Evolutionary conservation across 2,113 vertebrate genomes (phyloP).

Genomic region (Actenoides lindsayi): DNA sequence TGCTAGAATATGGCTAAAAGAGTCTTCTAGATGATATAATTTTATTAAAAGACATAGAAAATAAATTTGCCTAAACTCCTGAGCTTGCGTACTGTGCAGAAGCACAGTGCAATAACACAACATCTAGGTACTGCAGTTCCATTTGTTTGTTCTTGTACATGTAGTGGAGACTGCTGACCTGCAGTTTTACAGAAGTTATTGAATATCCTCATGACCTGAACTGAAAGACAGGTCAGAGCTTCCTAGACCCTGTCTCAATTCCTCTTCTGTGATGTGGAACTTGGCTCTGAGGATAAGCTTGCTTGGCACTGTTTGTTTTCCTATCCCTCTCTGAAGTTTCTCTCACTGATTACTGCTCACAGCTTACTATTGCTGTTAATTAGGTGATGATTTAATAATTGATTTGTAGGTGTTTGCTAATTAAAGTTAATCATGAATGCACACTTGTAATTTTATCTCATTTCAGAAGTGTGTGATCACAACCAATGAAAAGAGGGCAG

Average conservation of each 20-base stretch:
- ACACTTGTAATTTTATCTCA: constrained; percentile 12
- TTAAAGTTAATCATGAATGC: constrained; percentile 33
- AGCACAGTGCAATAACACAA: not conserved
- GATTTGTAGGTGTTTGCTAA: constrained; percentile 45
- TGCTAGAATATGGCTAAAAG: not conserved
- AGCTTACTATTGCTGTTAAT: constrained; percentile 28
- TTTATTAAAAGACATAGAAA: not conserved
- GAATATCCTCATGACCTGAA: not conserved
- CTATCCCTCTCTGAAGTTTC: not conserved
- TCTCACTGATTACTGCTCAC: not conserved
- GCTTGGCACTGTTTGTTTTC: not conserved
- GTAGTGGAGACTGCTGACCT: not conserved
- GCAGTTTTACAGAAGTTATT: not conserved
- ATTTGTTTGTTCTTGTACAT: not conserved
- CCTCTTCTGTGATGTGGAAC: not conserved
- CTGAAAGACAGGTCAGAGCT: not conserved
- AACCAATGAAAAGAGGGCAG: not conserved
- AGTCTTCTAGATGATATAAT: not conserved
- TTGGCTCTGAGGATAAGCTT: not conserved
- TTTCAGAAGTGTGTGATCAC: constrained; percentile 15
- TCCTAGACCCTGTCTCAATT: not conserved
- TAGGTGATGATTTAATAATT: constrained; percentile 29
- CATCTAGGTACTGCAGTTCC: not conserved
- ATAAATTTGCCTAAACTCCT: not conserved
- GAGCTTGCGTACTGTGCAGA: not conserved